Conservation (phyloP, 2,888 invertebrate species). For the Epirrita christyi region DNA sequence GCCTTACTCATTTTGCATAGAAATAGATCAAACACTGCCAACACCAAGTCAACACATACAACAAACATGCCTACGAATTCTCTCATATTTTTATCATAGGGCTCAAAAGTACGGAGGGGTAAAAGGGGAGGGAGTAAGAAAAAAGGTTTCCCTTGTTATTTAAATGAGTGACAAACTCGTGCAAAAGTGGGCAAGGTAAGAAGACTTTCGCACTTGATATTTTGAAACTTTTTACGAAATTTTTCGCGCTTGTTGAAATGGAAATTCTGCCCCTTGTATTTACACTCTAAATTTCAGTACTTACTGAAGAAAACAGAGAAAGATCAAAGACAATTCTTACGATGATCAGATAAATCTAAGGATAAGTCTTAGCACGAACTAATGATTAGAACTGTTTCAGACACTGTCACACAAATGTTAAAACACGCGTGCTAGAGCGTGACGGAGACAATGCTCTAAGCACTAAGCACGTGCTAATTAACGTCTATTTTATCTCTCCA, state of each 20-base stretch:
- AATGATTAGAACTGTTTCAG: too few species aligned
- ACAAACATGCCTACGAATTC: slow-evolving; percentile 33
- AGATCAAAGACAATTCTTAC: too few species aligned
- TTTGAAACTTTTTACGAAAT: slow-evolving; percentile 51
- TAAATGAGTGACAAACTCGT: slow-evolving; percentile 72
- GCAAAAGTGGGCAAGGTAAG: slow-evolving; percentile 49
- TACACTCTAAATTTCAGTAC: too few species aligned
- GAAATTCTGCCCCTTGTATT: slow-evolving; percentile 10
- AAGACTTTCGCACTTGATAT: slow-evolving; percentile 57
- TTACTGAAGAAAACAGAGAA: too few species aligned
- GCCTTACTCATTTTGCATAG: background rate
- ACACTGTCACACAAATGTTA: too few species aligned
- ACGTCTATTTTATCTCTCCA: too few species aligned
- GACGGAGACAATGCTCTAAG: too few species aligned
- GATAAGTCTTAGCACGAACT: too few species aligned
- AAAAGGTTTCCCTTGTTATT: slow-evolving; percentile 79
- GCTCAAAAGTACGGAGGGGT: slow-evolving; percentile 17
- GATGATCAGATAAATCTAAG: too few species aligned
- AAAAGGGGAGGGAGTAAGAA: slow-evolving; percentile 43
- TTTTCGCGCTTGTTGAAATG: slow-evolving; percentile 11
- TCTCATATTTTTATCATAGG: slow-evolving; percentile 37
- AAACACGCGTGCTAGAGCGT: too few species aligned
- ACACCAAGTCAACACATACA: slow-evolving; percentile 19
- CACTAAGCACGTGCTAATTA: too few species aligned
- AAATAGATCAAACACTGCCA: slow-evolving; percentile 8